These are phyloP conservation scores for Stichodactyla helianthus DNA, from an alignment of 64 coral and sea anemone species.

Conservation along the genomic window DNA sequence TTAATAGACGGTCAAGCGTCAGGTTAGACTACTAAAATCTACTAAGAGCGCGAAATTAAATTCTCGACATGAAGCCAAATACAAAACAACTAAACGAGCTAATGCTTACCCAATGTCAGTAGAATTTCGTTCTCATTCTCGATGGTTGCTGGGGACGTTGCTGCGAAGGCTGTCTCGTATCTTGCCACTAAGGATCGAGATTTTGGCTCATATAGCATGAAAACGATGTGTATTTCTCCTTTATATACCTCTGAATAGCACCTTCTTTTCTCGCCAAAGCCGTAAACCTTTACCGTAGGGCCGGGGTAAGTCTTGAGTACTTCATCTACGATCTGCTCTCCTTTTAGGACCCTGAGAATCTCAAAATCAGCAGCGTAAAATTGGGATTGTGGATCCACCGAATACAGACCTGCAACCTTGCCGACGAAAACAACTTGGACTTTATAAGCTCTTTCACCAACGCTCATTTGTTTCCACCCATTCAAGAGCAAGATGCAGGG, in stretches of 20 bases:
- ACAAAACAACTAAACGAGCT: background rate
- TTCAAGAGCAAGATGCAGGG: slow-evolving; percentile 68
- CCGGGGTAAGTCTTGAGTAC: slow-evolving; percentile 61
- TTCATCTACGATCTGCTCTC: slow-evolving; percentile 60
- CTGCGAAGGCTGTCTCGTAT: slow-evolving; percentile 71
- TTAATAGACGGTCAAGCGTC: slow-evolving; percentile 2
- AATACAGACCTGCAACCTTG: slow-evolving; percentile 62
- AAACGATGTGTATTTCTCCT: slow-evolving; percentile 59
- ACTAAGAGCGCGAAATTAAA: background rate
- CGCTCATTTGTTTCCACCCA: slow-evolving; percentile 68
- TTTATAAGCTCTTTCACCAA: slow-evolving; percentile 59
- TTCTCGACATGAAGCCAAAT: background rate
- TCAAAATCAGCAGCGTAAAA: slow-evolving; percentile 81
- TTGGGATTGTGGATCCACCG: slow-evolving; percentile 1
- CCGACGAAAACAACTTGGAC: slow-evolving; percentile 79
- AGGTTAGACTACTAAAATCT: background rate
- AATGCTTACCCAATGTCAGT: slow-evolving; percentile 56
- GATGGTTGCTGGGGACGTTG: slow-evolving; percentile 55
- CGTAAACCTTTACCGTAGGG: slow-evolving; percentile 57
- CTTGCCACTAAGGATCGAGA: slow-evolving; percentile 52
- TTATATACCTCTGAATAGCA: slow-evolving; percentile 61
- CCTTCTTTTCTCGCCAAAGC: slow-evolving; percentile 66
- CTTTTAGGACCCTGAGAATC: slow-evolving; percentile 66
- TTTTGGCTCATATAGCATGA: slow-evolving; percentile 51
- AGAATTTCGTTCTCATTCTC: slow-evolving; percentile 69